Evolutionary conservation across 2,797 vertebrate species (phyloP), one percentile per base, ranked within the genome.

Genomic region (Halcyon smyrnensis): DNA sequence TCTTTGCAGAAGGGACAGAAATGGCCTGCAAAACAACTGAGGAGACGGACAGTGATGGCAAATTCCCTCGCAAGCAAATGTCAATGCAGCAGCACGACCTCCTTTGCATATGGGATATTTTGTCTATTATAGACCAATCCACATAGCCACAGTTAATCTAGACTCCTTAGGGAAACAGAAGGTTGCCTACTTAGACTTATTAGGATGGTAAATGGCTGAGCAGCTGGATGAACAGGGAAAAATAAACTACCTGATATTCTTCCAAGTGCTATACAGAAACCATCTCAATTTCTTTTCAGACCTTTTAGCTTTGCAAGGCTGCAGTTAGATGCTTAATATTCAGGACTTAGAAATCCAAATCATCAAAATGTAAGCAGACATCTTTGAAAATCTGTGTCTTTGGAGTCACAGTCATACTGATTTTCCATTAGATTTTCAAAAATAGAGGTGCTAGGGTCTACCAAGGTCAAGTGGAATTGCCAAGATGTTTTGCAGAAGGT

Each of bases 141-240:
- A 81, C n/a, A 4, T 87, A 90, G 84, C 68, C 50, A 70, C 71
- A 90, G 94, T 78, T 84, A 93, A 94, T 92, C 94, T 83, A 96
- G 71, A 87, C 64, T 96, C 96, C 94, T 95, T 65, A 89, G 95
- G 93, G 94, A 95, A 95, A 95, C 91, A 96, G 96, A 95, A 95
- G 90, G 94, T 95, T 95, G 95, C 95, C 93, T 95, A 62, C 91
- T 96, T 96, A 95, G 83, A 82, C 93, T 94, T 96, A 95, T 96
- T 96, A 95, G 89, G 80, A 82, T 87, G 48, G 94, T 93, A 96
- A 95, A 93, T 94, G 75, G 77, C 91, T 90, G 90, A 96, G 94
- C 94, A 96, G 80, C 91, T 96, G 96, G 95, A 95, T 95, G 91
- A 96, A 79, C 80, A 92, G 83, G 80, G 70, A 87, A 94, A 93